Base-by-base conservation (phyloP, 2,797 vertebrate genomes). In the Hoplostethus atlanticus region DNA sequence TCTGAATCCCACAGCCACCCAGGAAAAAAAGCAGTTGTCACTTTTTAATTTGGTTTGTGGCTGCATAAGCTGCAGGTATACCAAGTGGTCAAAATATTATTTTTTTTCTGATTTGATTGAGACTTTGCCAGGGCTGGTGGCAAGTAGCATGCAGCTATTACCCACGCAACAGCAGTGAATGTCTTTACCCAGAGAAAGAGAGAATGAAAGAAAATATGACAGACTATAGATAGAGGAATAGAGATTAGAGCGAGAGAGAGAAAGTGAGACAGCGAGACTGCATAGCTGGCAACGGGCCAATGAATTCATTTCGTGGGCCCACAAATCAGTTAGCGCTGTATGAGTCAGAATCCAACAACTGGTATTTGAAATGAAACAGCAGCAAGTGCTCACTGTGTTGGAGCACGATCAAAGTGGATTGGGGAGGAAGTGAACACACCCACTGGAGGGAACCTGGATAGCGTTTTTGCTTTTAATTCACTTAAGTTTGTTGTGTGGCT, bases 271-370 rank as follows among this genome's bases (percentile, higher is more conserved):
- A 11, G 64, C 71, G 70, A 80, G 72, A 80, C 87, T 74, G 84
- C 79, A 75, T 74, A 76, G 80, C 84, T 92, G 93, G 93, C 89
- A 66, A 46, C 21, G 13, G 57, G 71, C 90, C 91, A 93, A 59
- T 56, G 62, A 71, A 87, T 87, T 90, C 76, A 85, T 93, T 91
- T 90, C 83, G 79, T 82, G 74, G 79, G 68, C 52, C 86, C 76
- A 83, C 89, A 92, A 90, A 91, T 90, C 85, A 85, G 80, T 81
- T 64, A 77, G 79, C 21, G 73, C 79, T 80, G 72, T 57, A 57
- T 75, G 78, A 85, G 77, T 85, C 85, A 80, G 65, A 78, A 71
- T 82, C 68, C 71, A 28, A 46, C 66, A 66, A 84, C 82, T 73
- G 82, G 76, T 59, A 76, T 76, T 84, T 64, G 65, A 84, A 56